Conservation (phyloP, 2,888 invertebrate genomes). For the Mimumesa dahlbomi region DNA sequence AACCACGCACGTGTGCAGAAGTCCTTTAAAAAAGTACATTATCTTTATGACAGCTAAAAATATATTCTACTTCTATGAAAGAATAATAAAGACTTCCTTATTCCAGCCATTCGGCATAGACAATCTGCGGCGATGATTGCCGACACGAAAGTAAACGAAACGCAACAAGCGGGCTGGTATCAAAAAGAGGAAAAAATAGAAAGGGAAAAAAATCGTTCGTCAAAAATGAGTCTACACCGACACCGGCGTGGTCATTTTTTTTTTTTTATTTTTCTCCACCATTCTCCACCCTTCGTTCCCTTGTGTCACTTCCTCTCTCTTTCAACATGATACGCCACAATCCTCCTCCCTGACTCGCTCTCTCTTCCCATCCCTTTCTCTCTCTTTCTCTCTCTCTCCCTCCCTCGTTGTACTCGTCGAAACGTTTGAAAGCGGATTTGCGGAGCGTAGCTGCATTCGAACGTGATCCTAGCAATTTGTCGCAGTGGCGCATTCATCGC, state of each 20-base stretch:
- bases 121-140: conserved; percentile 15
- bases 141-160: not conserved
- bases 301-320: conserved; percentile 16
- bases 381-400: conserved; percentile 8
- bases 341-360: not conserved
- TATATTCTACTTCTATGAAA: too few species aligned
- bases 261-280: conserved; percentile 17
- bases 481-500: conserved; percentile 54
- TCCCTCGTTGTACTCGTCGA: not conserved
- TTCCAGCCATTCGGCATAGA: not conserved
- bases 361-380: not conserved
- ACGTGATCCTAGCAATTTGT: conserved; percentile 65
- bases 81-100: conserved; percentile 3
- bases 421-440: conserved; percentile 55
- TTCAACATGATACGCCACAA: conserved; percentile 36
- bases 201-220: conserved; percentile 13
- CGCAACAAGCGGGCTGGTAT: conserved; percentile 17
- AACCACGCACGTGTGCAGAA: too few species aligned
- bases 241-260: conserved; percentile 24
- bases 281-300: not conserved
- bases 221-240: conserved; percentile 32
- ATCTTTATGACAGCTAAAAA: too few species aligned
- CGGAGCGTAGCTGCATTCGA: conserved; percentile 31
- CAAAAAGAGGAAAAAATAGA: not conserved
- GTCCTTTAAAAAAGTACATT: too few species aligned